phyloP scores from a whole-genome alignment of 37 sponge, comb jelly and placozoan genomes.

The Aplysina aerophoba region DNA sequence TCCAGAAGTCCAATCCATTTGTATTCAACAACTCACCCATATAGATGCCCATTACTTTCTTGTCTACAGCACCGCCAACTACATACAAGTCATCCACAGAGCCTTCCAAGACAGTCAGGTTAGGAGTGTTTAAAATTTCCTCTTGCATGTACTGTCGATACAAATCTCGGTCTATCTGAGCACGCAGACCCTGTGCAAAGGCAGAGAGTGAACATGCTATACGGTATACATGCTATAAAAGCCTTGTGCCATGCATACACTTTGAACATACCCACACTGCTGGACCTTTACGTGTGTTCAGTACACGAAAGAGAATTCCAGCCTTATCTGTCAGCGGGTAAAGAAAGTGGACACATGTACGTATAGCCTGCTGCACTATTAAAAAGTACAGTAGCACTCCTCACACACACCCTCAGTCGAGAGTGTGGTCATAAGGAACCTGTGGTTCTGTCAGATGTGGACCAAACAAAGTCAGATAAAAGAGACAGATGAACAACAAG shows the following conservation, averaged over 20 bases:
- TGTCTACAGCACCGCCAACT: neutral
- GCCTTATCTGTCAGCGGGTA: constrained; percentile 64
- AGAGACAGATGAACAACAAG: too few species aligned
- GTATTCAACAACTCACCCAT: constrained; percentile 24
- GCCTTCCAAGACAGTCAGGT: constrained; percentile 48
- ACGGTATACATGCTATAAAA: neutral
- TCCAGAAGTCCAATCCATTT: neutral
- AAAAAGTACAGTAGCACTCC: too few species aligned
- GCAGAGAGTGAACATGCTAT: neutral
- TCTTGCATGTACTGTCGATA: constrained; percentile 74
- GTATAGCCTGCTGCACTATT: neutral
- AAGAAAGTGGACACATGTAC: neutral
- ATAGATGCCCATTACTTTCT: constrained; percentile 1
- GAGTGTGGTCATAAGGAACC: too few species aligned
- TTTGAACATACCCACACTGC: constrained; percentile 82
- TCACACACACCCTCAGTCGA: too few species aligned
- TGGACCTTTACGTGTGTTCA: constrained; percentile 80
- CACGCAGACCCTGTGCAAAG: constrained; percentile 62
- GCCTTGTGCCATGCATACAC: neutral
- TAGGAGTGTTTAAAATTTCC: constrained; percentile 27
- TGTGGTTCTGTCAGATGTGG: too few species aligned
- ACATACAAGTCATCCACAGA: constrained; percentile 71
- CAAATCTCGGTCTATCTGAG: constrained; percentile 86
- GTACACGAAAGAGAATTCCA: constrained; percentile 77
- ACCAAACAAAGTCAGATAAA: too few species aligned